Conservation (phyloP, 2,113 vertebrate species). For the Cryptomyrus ogoouensis region DNA sequence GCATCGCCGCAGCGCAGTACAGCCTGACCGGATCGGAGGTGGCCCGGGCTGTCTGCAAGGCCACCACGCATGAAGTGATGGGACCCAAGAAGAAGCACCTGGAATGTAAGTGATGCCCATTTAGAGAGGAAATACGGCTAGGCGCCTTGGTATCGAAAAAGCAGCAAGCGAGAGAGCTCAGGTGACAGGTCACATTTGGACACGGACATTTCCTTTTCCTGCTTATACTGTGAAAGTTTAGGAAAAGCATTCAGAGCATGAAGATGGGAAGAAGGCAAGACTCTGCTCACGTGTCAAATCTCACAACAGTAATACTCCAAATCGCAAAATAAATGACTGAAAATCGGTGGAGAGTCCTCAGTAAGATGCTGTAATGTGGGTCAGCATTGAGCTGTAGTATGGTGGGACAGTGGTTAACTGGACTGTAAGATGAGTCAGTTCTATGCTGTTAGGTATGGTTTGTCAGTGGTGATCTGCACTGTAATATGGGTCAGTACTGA, state of each 20-base stretch:
- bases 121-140: not conserved
- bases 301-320: not conserved
- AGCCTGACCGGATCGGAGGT: slow-evolving; percentile 93
- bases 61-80: slow-evolving; percentile 97
- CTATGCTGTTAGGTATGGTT: not conserved
- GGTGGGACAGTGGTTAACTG: not conserved
- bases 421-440: not conserved
- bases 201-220: not conserved
- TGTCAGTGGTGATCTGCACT: not conserved
- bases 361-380: not conserved
- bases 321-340: not conserved
- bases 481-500: not conserved
- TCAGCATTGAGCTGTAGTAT: not conserved
- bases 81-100: slow-evolving; percentile 98
- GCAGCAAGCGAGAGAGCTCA: not conserved
- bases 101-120: slow-evolving; percentile 76
- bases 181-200: not conserved
- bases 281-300: not conserved
- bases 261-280: not conserved
- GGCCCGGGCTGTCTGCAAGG: slow-evolving; percentile 92
- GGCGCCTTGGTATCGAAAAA: not conserved
- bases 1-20: slow-evolving; percentile 96
- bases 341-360: not conserved
- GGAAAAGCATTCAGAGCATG: not conserved
- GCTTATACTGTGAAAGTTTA: not conserved